Percentiles rank a stretch among this genome's conserved stretches.
Conservation (phyloP, 2,113 vertebrate genomes). For the Hippoglossus stenolepis region DNA sequence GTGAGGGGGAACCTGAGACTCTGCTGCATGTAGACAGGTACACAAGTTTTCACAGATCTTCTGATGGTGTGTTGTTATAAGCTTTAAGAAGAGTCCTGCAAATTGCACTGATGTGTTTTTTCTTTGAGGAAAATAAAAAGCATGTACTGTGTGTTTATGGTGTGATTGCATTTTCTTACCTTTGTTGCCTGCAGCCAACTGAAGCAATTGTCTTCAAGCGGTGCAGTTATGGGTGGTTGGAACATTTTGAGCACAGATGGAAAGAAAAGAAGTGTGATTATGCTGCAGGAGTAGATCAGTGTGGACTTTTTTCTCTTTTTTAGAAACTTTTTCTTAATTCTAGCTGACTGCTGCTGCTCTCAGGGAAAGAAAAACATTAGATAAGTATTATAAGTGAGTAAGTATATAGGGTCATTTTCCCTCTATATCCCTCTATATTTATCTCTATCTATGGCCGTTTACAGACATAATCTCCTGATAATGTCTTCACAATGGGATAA, state of each 20-base stretch:
- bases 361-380: too few relatives aligned
- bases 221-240: neutral
- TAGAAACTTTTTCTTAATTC: neutral
- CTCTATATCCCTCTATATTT: too few relatives aligned
- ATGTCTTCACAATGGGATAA: too few relatives aligned
- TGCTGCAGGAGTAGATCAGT: neutral
- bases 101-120: neutral
- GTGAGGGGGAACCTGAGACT: constrained; percentile 13
- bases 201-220: neutral
- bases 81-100: neutral
- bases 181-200: constrained; percentile 7
- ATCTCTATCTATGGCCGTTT: too few relatives aligned
- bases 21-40: constrained; percentile 5
- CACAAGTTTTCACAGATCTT: neutral
- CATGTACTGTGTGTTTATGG: neutral
- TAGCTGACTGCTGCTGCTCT: neutral
- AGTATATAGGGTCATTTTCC: too few relatives aligned
- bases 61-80: neutral
- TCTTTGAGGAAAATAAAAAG: neutral
- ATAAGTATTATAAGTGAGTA: too few relatives aligned
- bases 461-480: too few relatives aligned
- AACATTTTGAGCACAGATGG: constrained; percentile 13
- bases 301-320: neutral
- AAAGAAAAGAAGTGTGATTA: neutral
- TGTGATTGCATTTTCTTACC: neutral